Conservation (phyloP, 2,797 vertebrate species). For the Lithobates pipiens region DNA sequence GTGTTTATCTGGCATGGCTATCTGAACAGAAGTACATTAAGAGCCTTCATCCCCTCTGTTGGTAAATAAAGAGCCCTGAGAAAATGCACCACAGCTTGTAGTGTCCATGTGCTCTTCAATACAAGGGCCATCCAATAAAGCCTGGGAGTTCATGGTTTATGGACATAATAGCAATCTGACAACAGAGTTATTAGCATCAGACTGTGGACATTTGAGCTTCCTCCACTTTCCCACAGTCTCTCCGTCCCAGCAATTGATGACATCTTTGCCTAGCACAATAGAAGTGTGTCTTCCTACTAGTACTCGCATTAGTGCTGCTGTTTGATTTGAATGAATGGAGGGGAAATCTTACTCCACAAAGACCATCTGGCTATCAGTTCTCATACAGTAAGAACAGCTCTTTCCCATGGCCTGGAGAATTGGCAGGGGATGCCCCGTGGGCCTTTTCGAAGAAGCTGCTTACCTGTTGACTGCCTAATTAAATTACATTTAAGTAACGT, state of each 20-base stretch:
- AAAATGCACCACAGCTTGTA: constrained; percentile 16
- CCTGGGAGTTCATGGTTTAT: constrained; percentile 62
- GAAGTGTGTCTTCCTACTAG: constrained; percentile 77
- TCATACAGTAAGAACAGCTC: constrained; percentile 74
- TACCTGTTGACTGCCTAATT: constrained; percentile 35
- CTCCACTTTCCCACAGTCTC: constrained; percentile 68
- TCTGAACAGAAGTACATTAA: constrained; percentile 6
- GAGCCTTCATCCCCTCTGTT: constrained; percentile 8
- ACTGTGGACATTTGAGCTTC: constrained; percentile 70
- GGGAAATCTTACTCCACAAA: constrained; percentile 76
- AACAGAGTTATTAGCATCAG: constrained; percentile 70
- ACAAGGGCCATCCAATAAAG: constrained; percentile 36
- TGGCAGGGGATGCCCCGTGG: constrained; percentile 68
- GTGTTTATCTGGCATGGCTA: constrained; percentile 23
- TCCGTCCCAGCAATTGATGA: constrained; percentile 69
- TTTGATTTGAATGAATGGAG: constrained; percentile 74
- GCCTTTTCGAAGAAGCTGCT: neutral
- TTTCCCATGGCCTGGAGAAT: constrained; percentile 71
- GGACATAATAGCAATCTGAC: constrained; percentile 60
- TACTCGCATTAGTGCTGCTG: constrained; percentile 74
- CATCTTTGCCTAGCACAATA: constrained; percentile 66
- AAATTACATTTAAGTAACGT: constrained; percentile 18
- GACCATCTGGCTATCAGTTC: constrained; percentile 80
- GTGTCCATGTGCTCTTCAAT: neutral
- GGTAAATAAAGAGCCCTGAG: neutral